A percentile compares a stretch with the other conserved stretches of the same genome.
Evolutionary conservation across 2,888 invertebrate genomes (phyloP).

Genomic region (Dryococelus australis): DNA sequence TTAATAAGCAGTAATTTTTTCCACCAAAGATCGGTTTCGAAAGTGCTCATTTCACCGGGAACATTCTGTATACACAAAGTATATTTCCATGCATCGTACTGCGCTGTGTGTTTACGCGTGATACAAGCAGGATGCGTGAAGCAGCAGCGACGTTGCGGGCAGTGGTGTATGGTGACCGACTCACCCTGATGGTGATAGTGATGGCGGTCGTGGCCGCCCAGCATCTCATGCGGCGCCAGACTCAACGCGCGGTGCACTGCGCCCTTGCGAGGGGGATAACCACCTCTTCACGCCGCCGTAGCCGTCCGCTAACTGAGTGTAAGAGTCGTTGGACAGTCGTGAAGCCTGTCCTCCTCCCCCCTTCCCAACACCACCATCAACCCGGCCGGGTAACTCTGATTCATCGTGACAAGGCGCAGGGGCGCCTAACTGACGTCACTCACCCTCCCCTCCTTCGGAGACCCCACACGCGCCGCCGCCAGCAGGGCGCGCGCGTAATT

Average conservation of each 20-base stretch:
- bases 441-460: background rate
- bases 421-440: slow-evolving; percentile 5
- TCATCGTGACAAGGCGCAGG: background rate
- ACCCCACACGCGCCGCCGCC: background rate
- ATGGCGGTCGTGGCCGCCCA: background rate
- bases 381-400: background rate
- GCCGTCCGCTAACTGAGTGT: background rate
- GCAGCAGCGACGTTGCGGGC: no score
- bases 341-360: background rate
- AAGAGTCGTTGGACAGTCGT: background rate
- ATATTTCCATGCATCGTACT: no score
- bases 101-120: no score
- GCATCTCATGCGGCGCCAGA: background rate
- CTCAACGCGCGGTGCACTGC: background rate
- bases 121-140: no score
- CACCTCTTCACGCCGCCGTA: background rate
- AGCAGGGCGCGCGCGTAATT: background rate
- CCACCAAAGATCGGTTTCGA: no score
- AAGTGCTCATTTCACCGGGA: no score
- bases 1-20: no score
- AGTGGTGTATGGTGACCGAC: background rate
- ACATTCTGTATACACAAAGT: no score
- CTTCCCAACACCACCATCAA: background rate
- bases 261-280: background rate
- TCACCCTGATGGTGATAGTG: background rate